Percentiles rank a stretch among this genome's conserved stretches.
phyloP scores from a whole-genome alignment of 2,888 invertebrate genomes.

The Tryphoninae sp. region DNA sequence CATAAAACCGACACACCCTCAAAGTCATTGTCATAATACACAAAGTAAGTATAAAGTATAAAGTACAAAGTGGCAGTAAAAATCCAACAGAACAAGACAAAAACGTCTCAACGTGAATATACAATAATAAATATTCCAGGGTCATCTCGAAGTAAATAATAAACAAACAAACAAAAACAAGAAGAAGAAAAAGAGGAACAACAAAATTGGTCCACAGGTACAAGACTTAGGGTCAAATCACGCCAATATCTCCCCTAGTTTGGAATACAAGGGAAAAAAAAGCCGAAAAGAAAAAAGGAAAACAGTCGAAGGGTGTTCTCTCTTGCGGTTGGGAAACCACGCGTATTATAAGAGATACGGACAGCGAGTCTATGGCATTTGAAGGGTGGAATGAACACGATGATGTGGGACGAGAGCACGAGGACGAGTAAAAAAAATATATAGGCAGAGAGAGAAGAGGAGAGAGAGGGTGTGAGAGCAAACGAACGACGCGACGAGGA shows the following conservation, averaged over 20 bases:
- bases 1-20: neutral
- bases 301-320: neutral
- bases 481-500: slow-evolving; percentile 43
- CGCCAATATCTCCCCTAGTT: slow-evolving; percentile 25
- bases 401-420: neutral
- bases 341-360: neutral
- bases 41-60: too few species aligned
- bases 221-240: slow-evolving; percentile 28
- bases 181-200: too few species aligned
- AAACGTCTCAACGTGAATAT: neutral
- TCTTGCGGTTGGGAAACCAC: neutral
- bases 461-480: slow-evolving; percentile 9
- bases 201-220: neutral
- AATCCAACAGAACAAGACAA: neutral
- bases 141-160: neutral
- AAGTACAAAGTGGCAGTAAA: neutral
- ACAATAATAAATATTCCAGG: slow-evolving; percentile 7
- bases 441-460: neutral
- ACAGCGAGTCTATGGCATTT: slow-evolving; percentile 15
- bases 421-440: neutral
- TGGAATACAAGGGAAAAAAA: too few species aligned
- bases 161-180: too few species aligned
- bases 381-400: slow-evolving; percentile 32
- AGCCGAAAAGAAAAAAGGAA: slow-evolving; percentile 1
- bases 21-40: neutral